phyloP scores from a whole-genome alignment of 2,888 invertebrate species.

The Diarsia brunnea region DNA sequence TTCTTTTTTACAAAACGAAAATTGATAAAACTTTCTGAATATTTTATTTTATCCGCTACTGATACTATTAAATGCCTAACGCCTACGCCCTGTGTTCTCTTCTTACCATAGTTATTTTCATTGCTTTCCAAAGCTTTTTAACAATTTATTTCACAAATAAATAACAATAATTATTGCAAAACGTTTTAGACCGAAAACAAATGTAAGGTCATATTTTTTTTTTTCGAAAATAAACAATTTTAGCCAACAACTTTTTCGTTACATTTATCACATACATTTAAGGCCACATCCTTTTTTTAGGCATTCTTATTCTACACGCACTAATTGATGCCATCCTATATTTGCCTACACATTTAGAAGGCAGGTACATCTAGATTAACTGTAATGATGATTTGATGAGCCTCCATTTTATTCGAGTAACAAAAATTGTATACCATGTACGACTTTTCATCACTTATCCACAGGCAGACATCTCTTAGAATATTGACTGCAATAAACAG shows the following conservation, averaged over 20 bases:
- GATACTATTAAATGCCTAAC: constrained; percentile 57
- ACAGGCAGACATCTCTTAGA: constrained; percentile 1
- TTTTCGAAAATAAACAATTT: not conserved
- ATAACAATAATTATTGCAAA: constrained; percentile 1
- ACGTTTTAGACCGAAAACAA: constrained; percentile 39
- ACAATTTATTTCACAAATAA: not conserved
- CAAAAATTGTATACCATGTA: not conserved
- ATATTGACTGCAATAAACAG: constrained; percentile 27
- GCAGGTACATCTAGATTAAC: not conserved
- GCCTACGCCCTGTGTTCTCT: constrained; percentile 10
- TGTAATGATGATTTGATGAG: constrained; percentile 15
- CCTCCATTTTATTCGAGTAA: constrained; percentile 4
- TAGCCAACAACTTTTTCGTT: not conserved
- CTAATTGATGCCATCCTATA: not conserved
- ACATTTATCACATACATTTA: not conserved
- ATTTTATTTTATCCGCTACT: constrained; percentile 1
- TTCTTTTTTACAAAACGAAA: not conserved
- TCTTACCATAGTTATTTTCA: not conserved
- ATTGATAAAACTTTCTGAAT: constrained; percentile 3
- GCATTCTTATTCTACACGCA: not conserved
- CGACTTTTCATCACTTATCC: not conserved
- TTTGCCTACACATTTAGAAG: not conserved
- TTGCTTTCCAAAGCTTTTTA: not conserved
- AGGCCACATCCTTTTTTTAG: not conserved
- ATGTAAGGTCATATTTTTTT: constrained; percentile 23